Evolutionary conservation across 2,113 vertebrate genomes (phyloP).

Genomic region (Martes martes): DNA sequence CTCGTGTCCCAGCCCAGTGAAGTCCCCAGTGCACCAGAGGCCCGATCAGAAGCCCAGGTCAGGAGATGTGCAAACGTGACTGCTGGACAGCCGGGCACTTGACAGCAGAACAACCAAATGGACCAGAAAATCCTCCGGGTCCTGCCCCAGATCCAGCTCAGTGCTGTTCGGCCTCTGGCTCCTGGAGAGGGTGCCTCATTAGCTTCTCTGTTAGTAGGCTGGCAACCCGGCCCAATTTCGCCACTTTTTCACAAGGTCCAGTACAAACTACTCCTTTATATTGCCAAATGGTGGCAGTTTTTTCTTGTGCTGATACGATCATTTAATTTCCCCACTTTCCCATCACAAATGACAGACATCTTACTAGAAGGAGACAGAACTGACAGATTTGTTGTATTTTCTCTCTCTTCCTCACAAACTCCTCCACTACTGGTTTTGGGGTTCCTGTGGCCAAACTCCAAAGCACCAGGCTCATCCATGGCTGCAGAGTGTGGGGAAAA

Average conservation of each 20-base stretch:
- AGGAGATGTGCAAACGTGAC: background rate
- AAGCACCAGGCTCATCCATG: constrained; percentile 4
- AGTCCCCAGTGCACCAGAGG: background rate
- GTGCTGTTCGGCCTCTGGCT: background rate
- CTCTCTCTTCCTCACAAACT: background rate
- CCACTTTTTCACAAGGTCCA: background rate
- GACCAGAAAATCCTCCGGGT: background rate
- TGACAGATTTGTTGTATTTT: background rate
- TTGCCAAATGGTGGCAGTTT: background rate
- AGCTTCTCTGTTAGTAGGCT: background rate
- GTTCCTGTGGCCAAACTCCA: background rate
- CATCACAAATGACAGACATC: background rate
- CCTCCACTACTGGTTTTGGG: background rate
- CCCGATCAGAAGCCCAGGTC: rapidly evolving
- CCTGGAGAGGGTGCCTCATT: background rate
- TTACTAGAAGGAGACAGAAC: background rate
- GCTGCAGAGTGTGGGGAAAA: constrained; percentile 6
- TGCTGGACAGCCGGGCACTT: too few relatives aligned
- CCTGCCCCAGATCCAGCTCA: rapidly evolving
- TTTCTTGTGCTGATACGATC: background rate
- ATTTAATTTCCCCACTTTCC: background rate
- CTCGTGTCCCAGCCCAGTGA: rapidly evolving
- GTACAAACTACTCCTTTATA: background rate
- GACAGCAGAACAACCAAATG: rapidly evolving
- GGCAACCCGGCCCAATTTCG: background rate